Evolutionary conservation across 1,140 invertebrate species (phyloP), one percentile per base, ranked within the genome.

Genomic region (Tachypleus tridentatus): DNA sequence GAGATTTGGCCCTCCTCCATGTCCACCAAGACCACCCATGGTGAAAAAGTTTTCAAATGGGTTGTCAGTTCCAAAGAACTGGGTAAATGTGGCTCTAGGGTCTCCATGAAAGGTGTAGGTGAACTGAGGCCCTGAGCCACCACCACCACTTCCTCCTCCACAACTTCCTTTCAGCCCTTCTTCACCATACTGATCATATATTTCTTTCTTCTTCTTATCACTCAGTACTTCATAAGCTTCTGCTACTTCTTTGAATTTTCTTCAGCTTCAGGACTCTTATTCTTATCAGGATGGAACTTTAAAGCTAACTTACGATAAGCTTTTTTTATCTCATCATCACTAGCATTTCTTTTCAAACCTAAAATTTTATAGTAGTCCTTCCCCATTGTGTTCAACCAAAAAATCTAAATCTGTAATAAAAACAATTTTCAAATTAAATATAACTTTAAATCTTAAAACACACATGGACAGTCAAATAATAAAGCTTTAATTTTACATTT

Each of bases 221-320:
- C 92, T 95, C 0, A 99, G 79, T 4, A 99, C 92, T 77, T 99
- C 97, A 76, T 98, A 99, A 0, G 97, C 97, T 80, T 99, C 96
- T 1, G 96, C 94, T 3, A 98, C 87, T 75, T 97, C 92, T 80
- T 98, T 99, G 77, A 99, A 99, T 73, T 92, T 71, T 96, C 93
- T 76, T 98, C 96, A 0, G 97, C 96, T 64, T 87, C 91, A 3
- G 93, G 77, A 0, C 87, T 81, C 78, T 97, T 98, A 75, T 99
- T 99, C 76, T 99, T 99, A 74, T 99, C 97, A 1, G 97, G 97
- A 81, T 99, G 97, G 78, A 95, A 99, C 76, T 96, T 97, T 7
- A 99, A 77, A 1, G 97, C 97, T 74, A 99, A 82, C 81, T 98
- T 98, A 67, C 94, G 83, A 75, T 99, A 99, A 2, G 91, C 91